phyloP scores from a whole-genome alignment of 2,113 vertebrate species.

The Perognathus longimembris region DNA sequence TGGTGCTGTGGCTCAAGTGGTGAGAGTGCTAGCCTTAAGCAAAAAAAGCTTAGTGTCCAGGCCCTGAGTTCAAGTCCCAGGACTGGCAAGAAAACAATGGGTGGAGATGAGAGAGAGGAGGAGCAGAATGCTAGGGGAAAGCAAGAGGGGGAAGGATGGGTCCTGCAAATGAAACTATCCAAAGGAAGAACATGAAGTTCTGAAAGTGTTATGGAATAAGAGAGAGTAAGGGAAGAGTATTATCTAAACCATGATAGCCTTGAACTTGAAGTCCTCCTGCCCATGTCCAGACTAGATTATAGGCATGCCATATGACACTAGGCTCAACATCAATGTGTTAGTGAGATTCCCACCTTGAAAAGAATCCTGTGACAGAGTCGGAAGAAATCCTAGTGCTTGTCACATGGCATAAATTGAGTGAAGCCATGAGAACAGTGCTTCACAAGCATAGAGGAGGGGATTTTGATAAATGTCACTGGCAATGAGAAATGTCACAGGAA shows the following conservation, averaged over 20 bases:
- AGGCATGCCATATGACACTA: not conserved
- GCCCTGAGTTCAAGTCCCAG: no score
- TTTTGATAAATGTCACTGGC: not conserved
- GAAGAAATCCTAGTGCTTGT: not conserved
- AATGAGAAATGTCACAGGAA: not conserved
- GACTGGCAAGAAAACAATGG: no score
- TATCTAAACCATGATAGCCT: not conserved
- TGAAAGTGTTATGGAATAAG: not conserved
- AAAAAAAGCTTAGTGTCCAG: no score
- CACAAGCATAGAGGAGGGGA: not conserved
- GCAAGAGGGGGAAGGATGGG: not conserved
- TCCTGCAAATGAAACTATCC: no score
- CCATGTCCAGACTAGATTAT: not conserved
- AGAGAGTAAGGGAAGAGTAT: not conserved
- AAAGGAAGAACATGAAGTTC: not conserved
- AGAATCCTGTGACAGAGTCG: not conserved
- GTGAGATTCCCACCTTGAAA: not conserved
- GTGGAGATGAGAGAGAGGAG: not conserved
- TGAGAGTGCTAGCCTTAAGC: no score
- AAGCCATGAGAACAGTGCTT: not conserved
- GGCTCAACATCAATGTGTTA: not conserved
- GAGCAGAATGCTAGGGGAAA: not conserved
- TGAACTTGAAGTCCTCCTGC: no score
- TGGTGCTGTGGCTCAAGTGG: no score
- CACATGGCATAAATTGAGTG: not conserved